These are phyloP conservation scores for Brevimyrus niger DNA, from an alignment of 2,113 vertebrate species.

Conservation along the genomic window DNA sequence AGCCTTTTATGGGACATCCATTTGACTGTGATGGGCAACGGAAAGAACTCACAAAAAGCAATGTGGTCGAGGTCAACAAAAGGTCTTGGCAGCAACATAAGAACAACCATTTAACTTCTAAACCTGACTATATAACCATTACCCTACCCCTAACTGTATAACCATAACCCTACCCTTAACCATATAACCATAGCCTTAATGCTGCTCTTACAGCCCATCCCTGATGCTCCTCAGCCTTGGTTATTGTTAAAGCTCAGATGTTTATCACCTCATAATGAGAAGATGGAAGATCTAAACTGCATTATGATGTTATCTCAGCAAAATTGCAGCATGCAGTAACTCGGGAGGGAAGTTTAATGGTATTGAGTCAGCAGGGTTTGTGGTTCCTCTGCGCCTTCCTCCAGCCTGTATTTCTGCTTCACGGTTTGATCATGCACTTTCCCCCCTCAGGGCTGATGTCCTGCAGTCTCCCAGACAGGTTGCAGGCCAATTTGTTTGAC, in stretches of 20 bases:
- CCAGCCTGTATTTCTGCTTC: not conserved
- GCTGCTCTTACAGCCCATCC: not conserved
- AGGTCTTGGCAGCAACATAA: no score
- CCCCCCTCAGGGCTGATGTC: not conserved
- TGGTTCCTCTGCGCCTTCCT: not conserved
- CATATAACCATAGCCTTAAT: not conserved
- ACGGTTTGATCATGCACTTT: not conserved
- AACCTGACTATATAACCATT: not conserved
- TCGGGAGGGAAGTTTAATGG: not conserved
- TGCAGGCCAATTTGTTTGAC: not conserved
- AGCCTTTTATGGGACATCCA: no score
- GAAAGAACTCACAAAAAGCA: no score
- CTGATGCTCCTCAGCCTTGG: not conserved
- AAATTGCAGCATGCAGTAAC: not conserved
- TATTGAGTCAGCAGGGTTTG: not conserved
- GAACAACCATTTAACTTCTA: no score
- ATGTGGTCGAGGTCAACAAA: no score
- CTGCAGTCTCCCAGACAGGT: not conserved
- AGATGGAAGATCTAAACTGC: not conserved
- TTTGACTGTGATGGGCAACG: no score
- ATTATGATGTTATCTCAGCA: not conserved
- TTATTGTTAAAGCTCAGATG: slow-evolving; percentile 17
- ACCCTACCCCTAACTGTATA: not conserved
- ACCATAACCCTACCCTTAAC: not conserved
- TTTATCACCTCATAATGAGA: not conserved